A percentile compares a stretch with the other conserved stretches of the same genome.
Conservation (phyloP, 2,113 vertebrate genomes). For the Alectura lathami region DNA sequence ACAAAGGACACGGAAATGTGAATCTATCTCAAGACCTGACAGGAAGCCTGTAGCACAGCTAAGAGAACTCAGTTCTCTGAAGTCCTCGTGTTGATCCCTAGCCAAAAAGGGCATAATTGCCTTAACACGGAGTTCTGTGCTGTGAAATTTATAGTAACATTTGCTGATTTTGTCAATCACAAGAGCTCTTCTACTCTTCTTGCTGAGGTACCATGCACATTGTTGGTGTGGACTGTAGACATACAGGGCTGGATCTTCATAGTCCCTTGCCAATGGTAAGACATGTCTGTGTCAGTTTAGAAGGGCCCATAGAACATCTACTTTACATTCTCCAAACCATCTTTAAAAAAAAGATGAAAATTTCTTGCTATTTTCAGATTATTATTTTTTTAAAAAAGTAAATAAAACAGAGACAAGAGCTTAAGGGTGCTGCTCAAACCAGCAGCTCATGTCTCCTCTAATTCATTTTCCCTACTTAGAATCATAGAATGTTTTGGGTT, state of each 20-base stretch:
- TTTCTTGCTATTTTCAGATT: background rate
- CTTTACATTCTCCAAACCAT: background rate
- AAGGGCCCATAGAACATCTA: background rate
- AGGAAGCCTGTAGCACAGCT: background rate
- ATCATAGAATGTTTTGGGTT: too few species aligned
- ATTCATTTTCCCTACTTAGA: background rate
- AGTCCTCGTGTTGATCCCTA: background rate
- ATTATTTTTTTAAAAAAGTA: background rate
- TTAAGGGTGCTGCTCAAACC: background rate
- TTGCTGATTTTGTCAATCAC: background rate
- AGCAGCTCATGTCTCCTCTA: background rate
- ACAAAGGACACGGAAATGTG: background rate
- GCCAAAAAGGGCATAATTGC: background rate
- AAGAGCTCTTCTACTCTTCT: background rate
- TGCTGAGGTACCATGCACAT: background rate
- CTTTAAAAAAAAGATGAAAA: background rate
- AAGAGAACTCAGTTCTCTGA: background rate
- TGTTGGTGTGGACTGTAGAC: background rate
- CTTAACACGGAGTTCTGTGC: background rate
- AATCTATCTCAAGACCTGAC: background rate
- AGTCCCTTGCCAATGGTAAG: accelerated
- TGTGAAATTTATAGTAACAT: background rate
- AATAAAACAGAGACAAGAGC: background rate
- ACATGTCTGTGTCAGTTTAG: background rate
- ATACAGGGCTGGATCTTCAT: background rate